Evolutionary conservation across 2,113 vertebrate species (phyloP), one percentile per base, ranked within the genome.

Genomic region (Rhegmatorhina hoffmannsi): DNA sequence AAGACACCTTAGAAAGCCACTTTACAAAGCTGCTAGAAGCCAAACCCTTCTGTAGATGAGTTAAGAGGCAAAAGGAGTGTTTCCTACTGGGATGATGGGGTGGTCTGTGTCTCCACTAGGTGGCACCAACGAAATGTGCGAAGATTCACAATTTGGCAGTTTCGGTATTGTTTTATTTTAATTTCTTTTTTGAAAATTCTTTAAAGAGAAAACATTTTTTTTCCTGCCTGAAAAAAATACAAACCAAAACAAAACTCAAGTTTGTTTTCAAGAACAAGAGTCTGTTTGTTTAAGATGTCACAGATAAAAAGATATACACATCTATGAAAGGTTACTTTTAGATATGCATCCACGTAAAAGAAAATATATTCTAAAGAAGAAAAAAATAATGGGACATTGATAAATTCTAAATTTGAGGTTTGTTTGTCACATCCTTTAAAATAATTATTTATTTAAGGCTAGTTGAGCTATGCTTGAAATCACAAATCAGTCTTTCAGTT

Each of bases 71-170:
- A 60, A 38, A 28, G 12, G 13, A 60, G 1, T 0, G 2, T 25
- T 91, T 76, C 31, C 28, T 38, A 1, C 44, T 7, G 28, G 7
- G 31, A 29, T 10, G 26, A 23, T 13, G 26, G 29, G n/a, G 28
- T 10, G 40, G 10, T 15, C 40, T 43, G 15, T 2, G 14, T 34
- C 8, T 84, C 81, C 90, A 21, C 92, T 87, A 95, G 93, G 36
- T 97, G 97, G 95, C 92, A 77, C 91, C 93, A 59, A 36, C 58
- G 90, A 95, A 94, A 90, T 82, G 40, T 13, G 55, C 20, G 74
- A 94, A 34, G 18, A 28, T 19, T 50, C 14, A 58, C n/a, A 73
- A 11, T 58, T 73, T 7, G 7, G 16, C n/a, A 60, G 15, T 52
- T 94, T 74, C n/a, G n/a, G 62, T 38, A 16, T 33, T 64, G 25